Percentiles rank a stretch among this genome's conserved stretches.
Conservation (phyloP, 2,888 invertebrate species). For the Drosophila sordidula region DNA sequence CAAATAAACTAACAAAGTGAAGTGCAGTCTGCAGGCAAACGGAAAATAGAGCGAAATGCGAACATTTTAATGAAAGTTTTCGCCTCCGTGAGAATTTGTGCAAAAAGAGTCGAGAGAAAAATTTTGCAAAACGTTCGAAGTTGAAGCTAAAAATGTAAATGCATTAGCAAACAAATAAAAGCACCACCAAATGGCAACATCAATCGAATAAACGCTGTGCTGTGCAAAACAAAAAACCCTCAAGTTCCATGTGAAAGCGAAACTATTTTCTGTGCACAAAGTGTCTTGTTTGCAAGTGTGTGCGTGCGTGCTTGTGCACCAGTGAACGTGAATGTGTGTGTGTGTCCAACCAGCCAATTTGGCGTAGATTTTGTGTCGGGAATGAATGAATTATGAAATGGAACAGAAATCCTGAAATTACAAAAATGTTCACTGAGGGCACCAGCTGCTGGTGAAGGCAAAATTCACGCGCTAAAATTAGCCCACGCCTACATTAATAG, state of each 20-base stretch:
- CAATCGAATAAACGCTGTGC: constrained; percentile 24
- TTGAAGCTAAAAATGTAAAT: constrained; percentile 63
- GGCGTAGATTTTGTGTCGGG: constrained; percentile 38
- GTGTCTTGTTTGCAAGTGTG: constrained; percentile 44
- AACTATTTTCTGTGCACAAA: constrained; percentile 48
- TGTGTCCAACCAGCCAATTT: constrained; percentile 32
- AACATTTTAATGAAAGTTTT: constrained; percentile 69
- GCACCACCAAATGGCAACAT: constrained; percentile 35
- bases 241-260: constrained; percentile 53
- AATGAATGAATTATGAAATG: constrained; percentile 54
- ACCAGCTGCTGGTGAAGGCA: constrained; percentile 49
- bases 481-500: constrained; percentile 25
- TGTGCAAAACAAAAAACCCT: constrained; percentile 27
- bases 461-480: constrained; percentile 60
- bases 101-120: constrained; percentile 63
- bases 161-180: constrained; percentile 41
- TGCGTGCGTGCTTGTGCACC: constrained; percentile 24
- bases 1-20: constrained; percentile 22
- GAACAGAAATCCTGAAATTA: constrained; percentile 41
- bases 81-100: constrained; percentile 56
- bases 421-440: constrained; percentile 55
- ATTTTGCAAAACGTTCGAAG: constrained; percentile 52
- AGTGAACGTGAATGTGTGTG: constrained; percentile 19
- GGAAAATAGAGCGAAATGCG: constrained; percentile 31
- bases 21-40: constrained; percentile 22